A percentile compares a stretch with the other conserved stretches of the same genome.
Conservation (phyloP, 1,140 invertebrate genomes). For the Megalonaias nervosa region DNA sequence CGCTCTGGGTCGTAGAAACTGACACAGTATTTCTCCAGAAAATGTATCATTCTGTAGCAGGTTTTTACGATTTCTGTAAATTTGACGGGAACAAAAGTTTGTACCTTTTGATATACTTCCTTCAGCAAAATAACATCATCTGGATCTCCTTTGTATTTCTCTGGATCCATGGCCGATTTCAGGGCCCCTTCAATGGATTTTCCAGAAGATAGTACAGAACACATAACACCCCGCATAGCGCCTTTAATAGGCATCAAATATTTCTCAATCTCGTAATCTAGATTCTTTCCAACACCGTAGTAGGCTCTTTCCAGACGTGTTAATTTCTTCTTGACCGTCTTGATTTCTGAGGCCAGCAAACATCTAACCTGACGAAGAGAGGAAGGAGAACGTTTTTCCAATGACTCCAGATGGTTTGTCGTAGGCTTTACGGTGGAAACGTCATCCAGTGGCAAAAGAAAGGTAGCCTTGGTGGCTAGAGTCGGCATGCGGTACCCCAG, state of each 20-base stretch:
- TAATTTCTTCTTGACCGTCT: conserved; percentile 36
- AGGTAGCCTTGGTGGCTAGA: conserved; percentile 39
- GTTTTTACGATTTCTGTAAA: conserved; percentile 25
- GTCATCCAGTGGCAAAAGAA: conserved; percentile 31
- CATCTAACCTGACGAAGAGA: conserved; percentile 40
- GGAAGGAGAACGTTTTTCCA: conserved; percentile 38
- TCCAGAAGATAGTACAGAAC: conserved; percentile 39
- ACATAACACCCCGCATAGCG: conserved; percentile 39
- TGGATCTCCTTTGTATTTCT: conserved; percentile 39
- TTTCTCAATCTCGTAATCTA: conserved; percentile 43
- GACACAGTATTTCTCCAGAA: conserved; percentile 52
- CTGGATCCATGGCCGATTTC: conserved; percentile 32
- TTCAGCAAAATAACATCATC: conserved; percentile 37
- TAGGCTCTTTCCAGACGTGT: conserved; percentile 44
- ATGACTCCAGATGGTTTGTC: conserved; percentile 11
- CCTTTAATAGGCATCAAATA: conserved; percentile 44
- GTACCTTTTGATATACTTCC: conserved; percentile 43
- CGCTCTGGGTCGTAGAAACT: conserved; percentile 53
- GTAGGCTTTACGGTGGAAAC: conserved; percentile 7
- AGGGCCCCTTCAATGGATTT: conserved; percentile 43
- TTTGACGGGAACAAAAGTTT: conserved; percentile 41
- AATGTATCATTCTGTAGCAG: conserved; percentile 37
- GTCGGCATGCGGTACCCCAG: conserved; percentile 55
- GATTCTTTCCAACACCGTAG: conserved; percentile 42
- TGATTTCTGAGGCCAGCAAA: conserved; percentile 34